These are phyloP conservation scores for Lates japonicus DNA, from an alignment of 2,797 vertebrate genomes.

Conservation along the genomic window DNA sequence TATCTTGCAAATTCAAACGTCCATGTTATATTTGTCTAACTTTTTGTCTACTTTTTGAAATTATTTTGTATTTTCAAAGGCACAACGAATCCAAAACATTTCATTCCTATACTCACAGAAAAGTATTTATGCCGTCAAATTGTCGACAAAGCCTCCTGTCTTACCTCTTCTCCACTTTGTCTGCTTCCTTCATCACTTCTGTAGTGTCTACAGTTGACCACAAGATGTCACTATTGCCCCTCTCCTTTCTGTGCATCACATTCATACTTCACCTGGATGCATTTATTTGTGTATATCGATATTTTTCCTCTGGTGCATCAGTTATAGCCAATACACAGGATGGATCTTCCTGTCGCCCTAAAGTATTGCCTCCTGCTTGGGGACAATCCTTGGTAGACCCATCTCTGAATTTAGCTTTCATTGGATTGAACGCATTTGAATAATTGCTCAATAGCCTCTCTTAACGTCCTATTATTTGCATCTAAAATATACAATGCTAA, in stretches of 20 bases:
- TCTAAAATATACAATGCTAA: not conserved
- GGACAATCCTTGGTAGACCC: not conserved
- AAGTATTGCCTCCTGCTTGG: not conserved
- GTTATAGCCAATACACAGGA: not conserved
- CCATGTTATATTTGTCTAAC: not conserved
- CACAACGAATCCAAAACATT: not conserved
- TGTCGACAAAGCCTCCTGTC: not conserved
- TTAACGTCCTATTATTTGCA: not conserved
- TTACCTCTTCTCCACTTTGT: no score
- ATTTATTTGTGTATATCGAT: not conserved
- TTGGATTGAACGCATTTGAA: not conserved
- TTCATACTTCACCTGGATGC: no score
- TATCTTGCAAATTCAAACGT: not conserved
- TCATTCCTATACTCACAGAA: not conserved
- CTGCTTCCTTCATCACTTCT: not conserved
- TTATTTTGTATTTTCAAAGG: not conserved
- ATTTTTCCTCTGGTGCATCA: not conserved
- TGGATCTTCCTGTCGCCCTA: not conserved
- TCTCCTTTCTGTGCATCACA: not conserved
- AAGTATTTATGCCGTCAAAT: no score
- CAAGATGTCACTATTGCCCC: constrained; percentile 19
- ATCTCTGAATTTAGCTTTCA: not conserved
- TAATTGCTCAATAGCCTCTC: not conserved
- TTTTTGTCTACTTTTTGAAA: not conserved
- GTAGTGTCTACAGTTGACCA: constrained; percentile 10